These are phyloP conservation scores for Sinhomidia bicolor DNA, from an alignment of 2,888 invertebrate species.

Conservation along the genomic window DNA sequence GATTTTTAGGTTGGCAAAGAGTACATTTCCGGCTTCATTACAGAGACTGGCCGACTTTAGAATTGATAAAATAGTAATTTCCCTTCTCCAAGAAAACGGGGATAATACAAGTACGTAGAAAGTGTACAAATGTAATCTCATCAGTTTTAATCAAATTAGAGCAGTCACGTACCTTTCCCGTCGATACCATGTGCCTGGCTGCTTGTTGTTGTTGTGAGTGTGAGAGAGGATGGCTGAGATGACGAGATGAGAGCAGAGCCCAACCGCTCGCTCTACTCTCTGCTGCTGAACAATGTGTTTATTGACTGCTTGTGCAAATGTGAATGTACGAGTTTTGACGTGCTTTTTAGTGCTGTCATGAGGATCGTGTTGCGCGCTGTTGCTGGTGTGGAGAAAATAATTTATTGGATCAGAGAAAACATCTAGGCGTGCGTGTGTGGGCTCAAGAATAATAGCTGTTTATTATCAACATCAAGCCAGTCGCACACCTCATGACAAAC, in stretches of 20 bases:
- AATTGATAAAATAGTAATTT: not conserved
- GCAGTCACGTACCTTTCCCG: conserved; percentile 25
- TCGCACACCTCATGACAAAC: not conserved
- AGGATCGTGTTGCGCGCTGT: no score
- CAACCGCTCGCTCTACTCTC: no score
- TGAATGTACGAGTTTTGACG: no score
- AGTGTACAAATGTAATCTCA: not conserved
- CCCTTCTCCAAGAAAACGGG: not conserved
- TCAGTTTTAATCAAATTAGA: conserved; percentile 41
- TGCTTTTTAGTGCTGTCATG: no score
- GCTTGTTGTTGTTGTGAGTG: not conserved
- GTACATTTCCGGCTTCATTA: conserved; percentile 21
- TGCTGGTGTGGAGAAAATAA: no score
- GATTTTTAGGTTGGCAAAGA: conserved; percentile 4
- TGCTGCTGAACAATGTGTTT: no score
- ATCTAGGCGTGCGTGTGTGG: not conserved
- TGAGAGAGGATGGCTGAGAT: not conserved
- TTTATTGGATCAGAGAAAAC: not conserved
- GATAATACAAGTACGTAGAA: not conserved
- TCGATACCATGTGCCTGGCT: not conserved
- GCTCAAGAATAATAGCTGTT: not conserved
- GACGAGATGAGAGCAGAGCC: no score
- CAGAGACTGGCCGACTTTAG: not conserved
- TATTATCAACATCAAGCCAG: not conserved
- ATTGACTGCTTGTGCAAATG: no score